A percentile compares a stretch with the other conserved stretches of the same genome.
These are phyloP conservation scores for Allolobophora icterica DNA, from an alignment of 2,888 invertebrate genomes.

Conservation along the genomic window DNA sequence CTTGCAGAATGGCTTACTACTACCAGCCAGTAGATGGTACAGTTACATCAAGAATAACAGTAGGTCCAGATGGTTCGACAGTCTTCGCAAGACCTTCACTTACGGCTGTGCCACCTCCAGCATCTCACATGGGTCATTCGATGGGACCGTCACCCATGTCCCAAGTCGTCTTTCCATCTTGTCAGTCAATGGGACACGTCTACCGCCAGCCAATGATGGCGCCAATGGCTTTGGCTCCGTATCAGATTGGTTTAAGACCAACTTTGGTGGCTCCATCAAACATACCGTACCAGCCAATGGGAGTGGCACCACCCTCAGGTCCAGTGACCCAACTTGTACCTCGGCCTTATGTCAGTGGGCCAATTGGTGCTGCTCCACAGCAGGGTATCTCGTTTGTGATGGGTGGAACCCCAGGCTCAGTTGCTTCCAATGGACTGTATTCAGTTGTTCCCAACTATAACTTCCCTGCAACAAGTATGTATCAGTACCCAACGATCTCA, in stretches of 20 bases:
- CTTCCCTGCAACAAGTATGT: neutral
- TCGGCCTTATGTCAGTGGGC: constrained; percentile 12
- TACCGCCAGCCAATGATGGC: constrained; percentile 24
- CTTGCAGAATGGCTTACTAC: constrained; percentile 21
- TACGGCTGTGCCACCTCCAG: neutral
- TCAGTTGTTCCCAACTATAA: constrained; percentile 24
- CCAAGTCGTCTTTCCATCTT: neutral
- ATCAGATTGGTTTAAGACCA: constrained; percentile 2
- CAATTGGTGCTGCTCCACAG: constrained; percentile 6
- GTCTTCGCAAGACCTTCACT: neutral
- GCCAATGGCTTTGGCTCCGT: neutral
- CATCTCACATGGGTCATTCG: constrained; percentile 17
- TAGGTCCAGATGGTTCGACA: neutral
- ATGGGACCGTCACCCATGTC: constrained; percentile 13
- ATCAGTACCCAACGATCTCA: constrained; percentile 25
- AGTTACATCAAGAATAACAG: constrained; percentile 4
- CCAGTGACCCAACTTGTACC: constrained; percentile 26
- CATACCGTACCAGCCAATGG: neutral
- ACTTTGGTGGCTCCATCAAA: neutral
- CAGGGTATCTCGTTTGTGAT: neutral
- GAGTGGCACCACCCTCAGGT: neutral
- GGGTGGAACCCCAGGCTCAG: neutral
- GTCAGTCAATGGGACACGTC: neutral
- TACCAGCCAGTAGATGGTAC: constrained; percentile 27
- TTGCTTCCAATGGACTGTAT: constrained; percentile 2